Percentiles rank a stretch among this genome's conserved stretches.
These are phyloP conservation scores for Amiota communis DNA, from an alignment of 2,888 invertebrate genomes.

Conservation along the genomic window DNA sequence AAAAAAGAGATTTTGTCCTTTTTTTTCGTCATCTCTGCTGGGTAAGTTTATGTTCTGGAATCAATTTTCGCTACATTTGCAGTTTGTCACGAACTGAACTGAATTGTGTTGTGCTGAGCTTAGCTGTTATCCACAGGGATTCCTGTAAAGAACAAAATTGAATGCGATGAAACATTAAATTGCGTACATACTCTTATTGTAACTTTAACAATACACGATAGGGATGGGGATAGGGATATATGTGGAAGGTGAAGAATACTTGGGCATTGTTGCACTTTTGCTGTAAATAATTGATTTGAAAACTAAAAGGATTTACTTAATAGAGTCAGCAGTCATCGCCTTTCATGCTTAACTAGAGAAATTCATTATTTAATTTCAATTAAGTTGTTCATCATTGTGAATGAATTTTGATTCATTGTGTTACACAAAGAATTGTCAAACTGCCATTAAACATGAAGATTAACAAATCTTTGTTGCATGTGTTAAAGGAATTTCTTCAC, in stretches of 20 bases:
- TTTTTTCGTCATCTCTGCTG: slow-evolving; percentile 19
- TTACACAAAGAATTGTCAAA: no score
- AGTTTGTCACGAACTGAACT: slow-evolving; percentile 34
- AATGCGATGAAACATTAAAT: not conserved
- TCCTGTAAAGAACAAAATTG: slow-evolving; percentile 3
- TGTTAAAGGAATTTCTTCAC: no score
- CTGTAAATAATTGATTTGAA: slow-evolving; percentile 3
- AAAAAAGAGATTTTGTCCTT: slow-evolving; percentile 31
- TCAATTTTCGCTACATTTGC: slow-evolving; percentile 50
- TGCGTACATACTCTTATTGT: no score
- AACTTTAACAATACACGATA: no score
- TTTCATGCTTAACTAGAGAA: no score
- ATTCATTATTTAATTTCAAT: not conserved
- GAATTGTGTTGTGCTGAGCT: not conserved
- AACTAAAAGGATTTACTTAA: not conserved
- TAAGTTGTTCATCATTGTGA: not conserved
- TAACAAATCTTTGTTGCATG: no score
- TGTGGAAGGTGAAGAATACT: not conserved
- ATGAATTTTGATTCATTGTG: no score
- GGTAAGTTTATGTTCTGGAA: slow-evolving; percentile 39
- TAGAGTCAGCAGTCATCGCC: not conserved
- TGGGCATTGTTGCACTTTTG: not conserved
- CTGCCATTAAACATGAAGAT: no score
- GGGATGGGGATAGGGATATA: no score
- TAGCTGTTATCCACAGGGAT: not conserved